These are phyloP conservation scores for Oncorhynchus keta DNA, from an alignment of 2,113 vertebrate genomes.

Conservation along the genomic window DNA sequence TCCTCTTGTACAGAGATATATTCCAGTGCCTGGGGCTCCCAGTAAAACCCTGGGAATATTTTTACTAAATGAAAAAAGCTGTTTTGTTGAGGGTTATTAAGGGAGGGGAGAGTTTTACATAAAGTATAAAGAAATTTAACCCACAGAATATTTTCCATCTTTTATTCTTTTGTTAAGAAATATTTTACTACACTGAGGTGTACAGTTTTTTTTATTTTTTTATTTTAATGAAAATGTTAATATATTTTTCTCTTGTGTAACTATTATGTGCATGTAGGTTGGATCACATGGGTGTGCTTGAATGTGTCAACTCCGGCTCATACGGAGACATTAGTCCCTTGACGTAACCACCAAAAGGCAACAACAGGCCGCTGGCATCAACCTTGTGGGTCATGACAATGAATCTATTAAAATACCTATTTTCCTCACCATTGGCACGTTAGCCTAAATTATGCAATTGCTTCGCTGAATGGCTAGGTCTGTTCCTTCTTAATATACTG, in stretches of 20 bases:
- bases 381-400: conserved; percentile 41
- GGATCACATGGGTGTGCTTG: conserved; percentile 20
- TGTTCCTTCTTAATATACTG: conserved; percentile 5
- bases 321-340: conserved; percentile 34
- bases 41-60: conserved; percentile 52
- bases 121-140: conserved; percentile 40
- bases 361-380: conserved; percentile 34
- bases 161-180: conserved; percentile 27
- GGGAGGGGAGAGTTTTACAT: conserved; percentile 45
- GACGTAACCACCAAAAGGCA: conserved; percentile 15
- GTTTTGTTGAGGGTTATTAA: conserved; percentile 67
- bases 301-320: conserved; percentile 26
- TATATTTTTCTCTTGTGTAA: conserved; percentile 78
- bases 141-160: conserved; percentile 47
- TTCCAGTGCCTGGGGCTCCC: conserved; percentile 65
- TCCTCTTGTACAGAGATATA: conserved; percentile 64
- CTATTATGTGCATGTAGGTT: conserved; percentile 40
- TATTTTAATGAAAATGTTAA: conserved; percentile 90
- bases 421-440: conserved; percentile 36
- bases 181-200: conserved; percentile 78
- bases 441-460: conserved; percentile 11
- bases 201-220: conserved; percentile 69
- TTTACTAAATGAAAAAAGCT: conserved; percentile 56
- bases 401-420: conserved; percentile 57
- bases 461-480: conserved; percentile 4